These are phyloP conservation scores for Rhagophthalmus giganteus DNA, from an alignment of 2,888 invertebrate species.

Conservation along the genomic window DNA sequence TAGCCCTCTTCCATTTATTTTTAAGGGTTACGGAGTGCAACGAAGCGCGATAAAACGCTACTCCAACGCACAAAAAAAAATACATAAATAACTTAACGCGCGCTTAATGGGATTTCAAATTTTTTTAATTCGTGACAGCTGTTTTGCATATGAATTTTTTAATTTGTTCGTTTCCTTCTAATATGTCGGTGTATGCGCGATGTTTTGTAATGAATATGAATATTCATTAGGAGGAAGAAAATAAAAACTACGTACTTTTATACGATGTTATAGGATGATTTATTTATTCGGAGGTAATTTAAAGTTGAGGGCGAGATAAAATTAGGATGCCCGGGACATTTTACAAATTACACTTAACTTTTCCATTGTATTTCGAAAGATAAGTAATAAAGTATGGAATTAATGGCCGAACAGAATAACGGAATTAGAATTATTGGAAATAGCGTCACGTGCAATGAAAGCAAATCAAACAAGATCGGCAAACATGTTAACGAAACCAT, in stretches of 20 bases:
- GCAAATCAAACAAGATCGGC: no score
- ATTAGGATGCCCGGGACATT: background rate
- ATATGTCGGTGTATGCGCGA: background rate
- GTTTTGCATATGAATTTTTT: conserved; percentile 9
- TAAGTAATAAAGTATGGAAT: no score
- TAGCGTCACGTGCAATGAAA: no score
- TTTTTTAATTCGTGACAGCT: conserved; percentile 5
- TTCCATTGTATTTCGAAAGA: no score
- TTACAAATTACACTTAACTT: background rate
- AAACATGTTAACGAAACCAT: no score
- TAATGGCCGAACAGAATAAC: no score
- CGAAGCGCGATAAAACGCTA: background rate
- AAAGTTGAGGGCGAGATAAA: background rate
- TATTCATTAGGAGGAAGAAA: conserved; percentile 1
- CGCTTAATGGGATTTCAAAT: conserved; percentile 3
- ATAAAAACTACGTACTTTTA: background rate
- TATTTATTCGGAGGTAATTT: background rate
- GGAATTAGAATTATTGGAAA: no score
- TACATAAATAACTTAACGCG: background rate
- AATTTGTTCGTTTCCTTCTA: background rate
- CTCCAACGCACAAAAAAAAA: background rate
- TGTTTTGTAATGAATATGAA: background rate
- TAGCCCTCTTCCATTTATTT: conserved; percentile 15
- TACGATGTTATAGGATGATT: background rate
- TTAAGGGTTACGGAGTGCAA: conserved; percentile 3